Conservation (phyloP, 2,113 vertebrate genomes). For the Myotis davidii region DNA sequence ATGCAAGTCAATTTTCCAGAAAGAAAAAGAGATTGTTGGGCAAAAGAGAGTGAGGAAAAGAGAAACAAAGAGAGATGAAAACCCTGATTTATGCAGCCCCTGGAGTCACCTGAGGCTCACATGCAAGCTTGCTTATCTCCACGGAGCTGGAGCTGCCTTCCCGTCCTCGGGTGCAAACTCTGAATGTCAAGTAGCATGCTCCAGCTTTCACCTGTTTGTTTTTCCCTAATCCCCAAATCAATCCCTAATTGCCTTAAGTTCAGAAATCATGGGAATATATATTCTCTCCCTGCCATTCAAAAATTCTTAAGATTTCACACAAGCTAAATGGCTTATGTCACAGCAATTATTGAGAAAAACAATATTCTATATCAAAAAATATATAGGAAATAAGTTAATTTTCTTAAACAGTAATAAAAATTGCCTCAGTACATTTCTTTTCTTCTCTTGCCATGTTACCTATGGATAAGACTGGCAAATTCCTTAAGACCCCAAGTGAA, state of each 20-base stretch:
- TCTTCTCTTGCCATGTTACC: neutral
- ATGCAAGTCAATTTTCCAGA: neutral
- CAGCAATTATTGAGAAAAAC: constrained; percentile 37
- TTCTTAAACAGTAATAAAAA: neutral
- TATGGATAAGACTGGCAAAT: neutral
- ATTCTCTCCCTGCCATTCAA: constrained; percentile 33
- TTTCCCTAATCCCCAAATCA: constrained; percentile 14
- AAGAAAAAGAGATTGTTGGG: neutral
- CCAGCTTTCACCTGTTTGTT: neutral
- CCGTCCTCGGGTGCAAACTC: neutral
- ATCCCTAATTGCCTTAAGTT: constrained; percentile 53
- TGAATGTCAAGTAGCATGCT: neutral
- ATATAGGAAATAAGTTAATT: constrained; percentile 33
- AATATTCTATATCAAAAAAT: constrained; percentile 21
- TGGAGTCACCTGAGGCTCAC: neutral
- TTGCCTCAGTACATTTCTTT: neutral
- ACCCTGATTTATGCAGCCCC: neutral
- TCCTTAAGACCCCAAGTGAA: neutral
- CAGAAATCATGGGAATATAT: constrained; percentile 62
- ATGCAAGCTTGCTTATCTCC: neutral
- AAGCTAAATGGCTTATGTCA: constrained; percentile 44
- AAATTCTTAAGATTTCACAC: constrained; percentile 56
- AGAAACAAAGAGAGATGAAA: neutral
- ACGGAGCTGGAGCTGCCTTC: neutral
- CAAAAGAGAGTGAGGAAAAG: neutral